Base-by-base conservation (phyloP, 2,113 vertebrate genomes). In the Cavia aperea region DNA sequence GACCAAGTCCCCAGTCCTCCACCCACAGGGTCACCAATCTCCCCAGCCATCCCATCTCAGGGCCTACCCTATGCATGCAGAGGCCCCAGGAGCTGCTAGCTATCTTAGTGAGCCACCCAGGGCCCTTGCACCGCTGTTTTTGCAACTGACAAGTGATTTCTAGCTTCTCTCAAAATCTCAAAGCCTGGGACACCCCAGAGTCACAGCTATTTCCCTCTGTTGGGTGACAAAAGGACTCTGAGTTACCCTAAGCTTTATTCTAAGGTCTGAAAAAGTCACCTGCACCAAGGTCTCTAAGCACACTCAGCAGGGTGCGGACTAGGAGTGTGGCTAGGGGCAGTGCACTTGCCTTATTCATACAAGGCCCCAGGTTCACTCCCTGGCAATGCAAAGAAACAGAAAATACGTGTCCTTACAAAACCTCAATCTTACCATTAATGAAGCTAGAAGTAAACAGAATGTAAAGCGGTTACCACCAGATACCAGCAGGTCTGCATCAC, bases 11-110 rank as follows among this genome's bases (percentile, higher is more conserved):
- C 16, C 60, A 65, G 73, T 1, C 21, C 46, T 43, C 33, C 11
- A 46, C 2, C 33, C 63, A 16, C 4, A 11, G 1, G 19, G 72
- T 11, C 72, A 66, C 54, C 16, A 36, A 7, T 11, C 1, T 0
- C 18, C 62, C 89, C 10, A 0, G 46, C 26, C 26, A 16, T 26
- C 43, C 24, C 43, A 43, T 43, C 46, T 31, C 29, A 4, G 14
- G 73, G 73, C 26, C 51, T 46, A 18, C 43, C 43, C 73, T 77
- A 16, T 7, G 13, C 63, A 51, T 9, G 15, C 66, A 29, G 12
- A 49, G 43, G 54, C 12, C 54, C 43, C 39, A 4, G 9, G 13
- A 24, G 11, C 90, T 36, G 29, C 54, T 2, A 36, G 56, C 49
- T 82, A 39, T 26, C 68, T 56, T 79, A 9, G 46, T 43, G n/a